These are phyloP conservation scores for Himalopsyche anomala DNA, from an alignment of 2,888 invertebrate species.

Conservation along the genomic window DNA sequence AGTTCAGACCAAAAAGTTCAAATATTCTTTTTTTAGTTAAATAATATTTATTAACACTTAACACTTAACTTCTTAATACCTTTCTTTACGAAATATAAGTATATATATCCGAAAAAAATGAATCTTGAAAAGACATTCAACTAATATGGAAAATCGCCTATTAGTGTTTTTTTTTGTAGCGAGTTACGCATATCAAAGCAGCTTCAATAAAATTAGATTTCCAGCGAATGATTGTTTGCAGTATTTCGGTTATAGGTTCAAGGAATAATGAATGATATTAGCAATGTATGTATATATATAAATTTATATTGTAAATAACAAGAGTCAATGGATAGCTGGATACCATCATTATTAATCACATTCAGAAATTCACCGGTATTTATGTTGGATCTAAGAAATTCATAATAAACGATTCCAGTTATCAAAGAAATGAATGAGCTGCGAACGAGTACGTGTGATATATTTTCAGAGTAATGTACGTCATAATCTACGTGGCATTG, in stretches of 20 bases:
- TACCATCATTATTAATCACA: neutral
- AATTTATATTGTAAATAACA: neutral
- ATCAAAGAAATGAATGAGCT: neutral
- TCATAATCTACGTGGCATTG: neutral
- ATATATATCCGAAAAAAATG: too few species aligned
- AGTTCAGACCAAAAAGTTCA: too few species aligned
- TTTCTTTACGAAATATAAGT: too few species aligned
- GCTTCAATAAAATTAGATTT: neutral
- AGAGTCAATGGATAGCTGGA: constrained; percentile 5
- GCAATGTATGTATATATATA: neutral
- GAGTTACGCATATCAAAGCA: neutral
- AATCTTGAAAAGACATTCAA: too few species aligned
- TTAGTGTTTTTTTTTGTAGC: neutral
- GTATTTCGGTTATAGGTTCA: neutral
- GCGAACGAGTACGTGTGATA: too few species aligned
- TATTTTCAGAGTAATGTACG: too few species aligned
- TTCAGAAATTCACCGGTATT: neutral
- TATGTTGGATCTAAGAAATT: neutral
- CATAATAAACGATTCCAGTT: constrained; percentile 29
- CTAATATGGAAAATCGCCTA: neutral
- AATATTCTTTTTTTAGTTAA: too few species aligned
- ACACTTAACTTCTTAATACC: too few species aligned
- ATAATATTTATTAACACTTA: too few species aligned
- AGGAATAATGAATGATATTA: neutral
- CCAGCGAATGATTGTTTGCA: neutral